Conservation (phyloP, 2,888 invertebrate species). For the Stramonita haemastoma region DNA sequence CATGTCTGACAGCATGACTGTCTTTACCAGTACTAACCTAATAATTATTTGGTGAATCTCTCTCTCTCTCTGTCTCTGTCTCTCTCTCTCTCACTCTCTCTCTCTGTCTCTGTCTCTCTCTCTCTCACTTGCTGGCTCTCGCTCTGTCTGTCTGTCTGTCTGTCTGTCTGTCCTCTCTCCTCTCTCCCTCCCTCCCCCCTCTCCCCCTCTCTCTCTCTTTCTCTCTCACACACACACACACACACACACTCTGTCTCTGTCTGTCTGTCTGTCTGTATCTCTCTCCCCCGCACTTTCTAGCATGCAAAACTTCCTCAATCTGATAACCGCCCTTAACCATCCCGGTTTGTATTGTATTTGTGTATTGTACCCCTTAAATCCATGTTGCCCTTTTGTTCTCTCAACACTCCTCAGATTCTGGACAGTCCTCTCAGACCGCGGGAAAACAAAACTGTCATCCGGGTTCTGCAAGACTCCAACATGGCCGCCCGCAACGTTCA, state of each 20-base stretch:
- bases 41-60: background rate
- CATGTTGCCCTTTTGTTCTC: background rate
- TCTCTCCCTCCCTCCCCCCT: background rate
- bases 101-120: no score
- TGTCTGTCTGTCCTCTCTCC: background rate
- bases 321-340: no score
- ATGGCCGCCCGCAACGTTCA: constrained; percentile 59
- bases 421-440: constrained; percentile 60
- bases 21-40: no score
- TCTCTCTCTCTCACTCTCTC: no score
- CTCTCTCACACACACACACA: background rate
- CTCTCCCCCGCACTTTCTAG: background rate
- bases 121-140: background rate
- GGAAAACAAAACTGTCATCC: constrained; percentile 60
- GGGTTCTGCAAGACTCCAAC: constrained; percentile 66
- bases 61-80: no score
- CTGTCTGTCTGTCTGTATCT: constrained; percentile 9
- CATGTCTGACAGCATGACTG: no score
- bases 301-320: no score
- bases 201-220: background rate
- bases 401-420: constrained; percentile 55
- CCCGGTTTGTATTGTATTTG: no score
- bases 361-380: no score
- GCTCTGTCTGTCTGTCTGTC: background rate
- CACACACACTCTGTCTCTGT: background rate